phyloP scores from a whole-genome alignment of 2,113 vertebrate species.

The Ptilorrhoa leucosticta region DNA sequence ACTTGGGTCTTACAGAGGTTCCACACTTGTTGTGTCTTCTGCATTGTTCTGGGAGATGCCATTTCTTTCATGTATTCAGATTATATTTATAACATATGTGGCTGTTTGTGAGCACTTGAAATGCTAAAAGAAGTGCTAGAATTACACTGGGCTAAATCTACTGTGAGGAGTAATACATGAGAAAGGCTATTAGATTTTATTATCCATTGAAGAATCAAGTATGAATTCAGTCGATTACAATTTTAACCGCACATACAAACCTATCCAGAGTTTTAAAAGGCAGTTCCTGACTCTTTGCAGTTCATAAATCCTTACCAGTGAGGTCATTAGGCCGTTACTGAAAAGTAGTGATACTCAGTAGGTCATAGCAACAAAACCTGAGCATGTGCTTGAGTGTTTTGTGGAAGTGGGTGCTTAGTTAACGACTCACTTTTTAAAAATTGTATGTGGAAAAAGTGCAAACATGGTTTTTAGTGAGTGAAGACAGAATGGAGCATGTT shows the following conservation, averaged over 20 bases:
- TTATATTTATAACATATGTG: not conserved
- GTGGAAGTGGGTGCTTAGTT: not conserved
- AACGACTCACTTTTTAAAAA: not conserved
- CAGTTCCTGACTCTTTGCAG: not conserved
- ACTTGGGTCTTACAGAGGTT: not conserved
- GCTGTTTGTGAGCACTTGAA: not conserved
- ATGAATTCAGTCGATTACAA: not conserved
- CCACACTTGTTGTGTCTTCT: not conserved
- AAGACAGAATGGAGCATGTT: not conserved
- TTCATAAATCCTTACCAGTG: not conserved
- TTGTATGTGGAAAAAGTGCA: not conserved
- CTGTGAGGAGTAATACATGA: not conserved
- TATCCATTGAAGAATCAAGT: not conserved
- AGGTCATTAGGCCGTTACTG: not conserved
- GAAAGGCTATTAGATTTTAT: not conserved
- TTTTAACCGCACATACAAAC: not conserved
- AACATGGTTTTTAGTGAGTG: not conserved
- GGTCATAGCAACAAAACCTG: not conserved
- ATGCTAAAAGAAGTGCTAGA: not conserved
- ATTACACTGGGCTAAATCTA: not conserved
- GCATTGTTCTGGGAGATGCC: not conserved
- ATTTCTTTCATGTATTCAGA: not conserved
- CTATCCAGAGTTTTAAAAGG: not conserved
- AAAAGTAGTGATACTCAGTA: not conserved
- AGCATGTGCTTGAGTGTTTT: not conserved